A percentile compares a stretch with the other conserved stretches of the same genome.
Evolutionary conservation across 2,113 vertebrate species (phyloP).

Genomic region (Monopterus albus): DNA sequence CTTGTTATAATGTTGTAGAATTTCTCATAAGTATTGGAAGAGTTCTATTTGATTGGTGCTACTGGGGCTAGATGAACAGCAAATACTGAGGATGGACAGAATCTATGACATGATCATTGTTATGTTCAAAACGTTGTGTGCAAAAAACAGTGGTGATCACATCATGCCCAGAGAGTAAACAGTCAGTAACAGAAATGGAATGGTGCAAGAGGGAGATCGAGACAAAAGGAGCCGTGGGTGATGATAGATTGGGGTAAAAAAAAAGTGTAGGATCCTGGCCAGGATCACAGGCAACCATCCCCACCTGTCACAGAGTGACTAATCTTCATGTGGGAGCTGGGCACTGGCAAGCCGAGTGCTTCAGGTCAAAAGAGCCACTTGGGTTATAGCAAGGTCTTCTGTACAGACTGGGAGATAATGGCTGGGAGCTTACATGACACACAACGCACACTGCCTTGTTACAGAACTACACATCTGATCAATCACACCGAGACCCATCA

Average conservation of each 20-base stretch:
- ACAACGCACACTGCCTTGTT: constrained; percentile 50
- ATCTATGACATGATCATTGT: not conserved
- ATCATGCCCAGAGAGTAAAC: constrained; percentile 26
- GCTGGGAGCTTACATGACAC: constrained; percentile 62
- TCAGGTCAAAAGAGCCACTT: constrained; percentile 65
- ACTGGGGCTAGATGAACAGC: not conserved
- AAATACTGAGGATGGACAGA: constrained; percentile 5
- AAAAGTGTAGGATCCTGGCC: constrained; percentile 66
- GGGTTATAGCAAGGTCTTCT: constrained; percentile 67
- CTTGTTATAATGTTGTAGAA: not conserved
- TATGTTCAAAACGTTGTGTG: constrained; percentile 8
- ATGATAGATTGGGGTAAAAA: constrained; percentile 71
- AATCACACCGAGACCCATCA: constrained; percentile 45
- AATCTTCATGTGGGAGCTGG: constrained; percentile 68
- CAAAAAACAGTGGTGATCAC: constrained; percentile 25
- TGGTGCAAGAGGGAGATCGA: constrained; percentile 33
- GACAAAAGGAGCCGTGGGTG: constrained; percentile 61
- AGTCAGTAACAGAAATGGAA: constrained; percentile 41
- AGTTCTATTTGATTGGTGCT: too few species aligned
- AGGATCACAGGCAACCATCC: constrained; percentile 70
- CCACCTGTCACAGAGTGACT: constrained; percentile 74
- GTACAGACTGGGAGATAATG: constrained; percentile 67
- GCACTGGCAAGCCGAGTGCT: constrained; percentile 60
- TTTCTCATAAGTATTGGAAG: not conserved
- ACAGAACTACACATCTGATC: constrained; percentile 59